These are phyloP conservation scores for Homarus americanus DNA, from an alignment of 1,140 invertebrate species.

Conservation along the genomic window DNA sequence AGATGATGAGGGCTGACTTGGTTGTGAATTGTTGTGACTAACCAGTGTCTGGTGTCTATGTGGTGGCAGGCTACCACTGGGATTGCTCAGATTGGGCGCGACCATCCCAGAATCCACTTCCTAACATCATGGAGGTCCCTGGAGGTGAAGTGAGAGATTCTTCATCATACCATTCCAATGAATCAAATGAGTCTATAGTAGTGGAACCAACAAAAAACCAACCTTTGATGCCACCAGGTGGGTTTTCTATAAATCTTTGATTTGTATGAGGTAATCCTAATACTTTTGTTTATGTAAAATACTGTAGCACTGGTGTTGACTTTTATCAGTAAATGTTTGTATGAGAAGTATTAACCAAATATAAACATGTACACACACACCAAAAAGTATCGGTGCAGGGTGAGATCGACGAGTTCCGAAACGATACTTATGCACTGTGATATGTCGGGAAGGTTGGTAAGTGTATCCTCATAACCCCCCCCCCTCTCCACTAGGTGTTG, in stretches of 20 bases:
- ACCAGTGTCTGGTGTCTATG: constrained; percentile 34
- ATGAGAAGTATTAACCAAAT: not conserved
- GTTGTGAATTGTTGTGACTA: constrained; percentile 29
- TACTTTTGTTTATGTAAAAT: not conserved
- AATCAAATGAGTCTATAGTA: constrained; percentile 87
- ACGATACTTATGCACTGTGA: no score
- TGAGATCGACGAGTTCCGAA: no score
- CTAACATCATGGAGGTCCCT: constrained; percentile 94
- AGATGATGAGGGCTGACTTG: not conserved
- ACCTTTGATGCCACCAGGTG: constrained; percentile 79
- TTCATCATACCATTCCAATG: constrained; percentile 91
- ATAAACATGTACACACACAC: no score
- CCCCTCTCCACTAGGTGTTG: no score
- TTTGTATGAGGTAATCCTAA: not conserved
- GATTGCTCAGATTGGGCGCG: constrained; percentile 97
- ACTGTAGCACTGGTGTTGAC: not conserved
- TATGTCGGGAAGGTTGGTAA: no score
- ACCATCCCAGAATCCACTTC: constrained; percentile 88
- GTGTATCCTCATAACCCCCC: no score
- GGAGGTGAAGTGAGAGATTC: constrained; percentile 94
- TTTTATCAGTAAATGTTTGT: not conserved
- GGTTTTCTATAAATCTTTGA: constrained; percentile 67
- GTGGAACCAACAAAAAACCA: constrained; percentile 79
- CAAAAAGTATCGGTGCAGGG: no score
- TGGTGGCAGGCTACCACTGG: constrained; percentile 91